A percentile compares a stretch with the other conserved stretches of the same genome.
phyloP scores from a whole-genome alignment of 2,797 vertebrate species.

The Spinus olivaceus region DNA sequence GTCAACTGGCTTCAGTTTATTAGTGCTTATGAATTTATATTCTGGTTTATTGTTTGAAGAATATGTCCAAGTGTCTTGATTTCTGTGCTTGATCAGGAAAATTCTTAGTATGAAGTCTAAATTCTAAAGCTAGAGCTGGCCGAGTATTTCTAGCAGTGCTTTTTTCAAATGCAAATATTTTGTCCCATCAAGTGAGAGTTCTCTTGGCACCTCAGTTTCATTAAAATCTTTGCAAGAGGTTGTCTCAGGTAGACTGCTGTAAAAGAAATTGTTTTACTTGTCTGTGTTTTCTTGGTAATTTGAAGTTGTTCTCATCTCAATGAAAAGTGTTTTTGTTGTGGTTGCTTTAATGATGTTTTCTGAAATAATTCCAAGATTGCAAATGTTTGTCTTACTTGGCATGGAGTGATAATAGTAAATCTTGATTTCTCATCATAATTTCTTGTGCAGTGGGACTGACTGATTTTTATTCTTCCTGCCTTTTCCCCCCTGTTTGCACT shows the following conservation, averaged over 20 bases:
- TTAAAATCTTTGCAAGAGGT: neutral
- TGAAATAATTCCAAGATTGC: neutral
- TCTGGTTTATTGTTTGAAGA: neutral
- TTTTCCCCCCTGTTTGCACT: accelerated
- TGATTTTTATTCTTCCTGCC: neutral
- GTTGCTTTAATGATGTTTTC: neutral
- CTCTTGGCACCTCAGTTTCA: neutral
- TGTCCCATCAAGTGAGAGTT: neutral
- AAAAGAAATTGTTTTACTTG: neutral
- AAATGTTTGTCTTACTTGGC: neutral
- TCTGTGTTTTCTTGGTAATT: neutral
- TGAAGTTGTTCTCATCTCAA: neutral
- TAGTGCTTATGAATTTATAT: neutral
- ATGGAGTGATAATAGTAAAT: neutral
- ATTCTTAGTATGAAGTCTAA: neutral
- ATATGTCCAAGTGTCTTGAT: neutral
- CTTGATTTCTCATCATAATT: neutral
- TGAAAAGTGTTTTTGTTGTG: neutral
- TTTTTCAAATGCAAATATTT: neutral
- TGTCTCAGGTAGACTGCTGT: neutral
- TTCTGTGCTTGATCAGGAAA: neutral
- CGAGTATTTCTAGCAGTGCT: neutral
- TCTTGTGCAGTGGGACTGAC: neutral
- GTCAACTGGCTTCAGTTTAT: neutral
- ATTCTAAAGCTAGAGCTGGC: neutral